Percentiles rank a stretch among this genome's conserved stretches.
These are phyloP conservation scores for Neuroscelio doddi DNA, from an alignment of 2,888 invertebrate species.

Conservation along the genomic window DNA sequence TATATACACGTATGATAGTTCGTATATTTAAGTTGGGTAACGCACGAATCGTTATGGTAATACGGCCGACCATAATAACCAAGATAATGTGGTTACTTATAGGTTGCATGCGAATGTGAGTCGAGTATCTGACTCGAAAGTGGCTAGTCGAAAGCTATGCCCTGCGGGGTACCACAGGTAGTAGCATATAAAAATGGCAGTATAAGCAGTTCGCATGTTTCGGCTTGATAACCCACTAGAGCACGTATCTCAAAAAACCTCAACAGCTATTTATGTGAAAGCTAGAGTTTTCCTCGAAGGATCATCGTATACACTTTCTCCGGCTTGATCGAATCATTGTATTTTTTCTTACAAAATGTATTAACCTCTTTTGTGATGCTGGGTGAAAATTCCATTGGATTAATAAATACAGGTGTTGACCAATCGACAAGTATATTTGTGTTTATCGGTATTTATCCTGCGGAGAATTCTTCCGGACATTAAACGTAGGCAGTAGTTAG, in stretches of 20 bases:
- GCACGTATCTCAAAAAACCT: conserved; percentile 21
- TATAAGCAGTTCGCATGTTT: conserved; percentile 38
- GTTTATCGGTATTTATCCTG: conserved; percentile 40
- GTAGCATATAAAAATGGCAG: conserved; percentile 37
- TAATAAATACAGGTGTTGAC: too few relatives aligned
- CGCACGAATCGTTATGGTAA: conserved; percentile 67
- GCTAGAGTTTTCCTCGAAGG: too few relatives aligned
- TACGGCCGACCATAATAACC: conserved; percentile 67
- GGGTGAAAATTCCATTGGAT: too few relatives aligned
- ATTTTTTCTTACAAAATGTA: too few relatives aligned
- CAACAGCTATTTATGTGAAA: not conserved
- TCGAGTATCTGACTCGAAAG: conserved; percentile 36
- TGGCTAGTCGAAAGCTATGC: conserved; percentile 48
- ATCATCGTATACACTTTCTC: too few relatives aligned
- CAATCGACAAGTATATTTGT: too few relatives aligned
- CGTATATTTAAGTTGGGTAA: conserved; percentile 42
- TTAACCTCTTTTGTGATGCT: too few relatives aligned
- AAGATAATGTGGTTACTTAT: conserved; percentile 64
- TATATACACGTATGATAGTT: conserved; percentile 31
- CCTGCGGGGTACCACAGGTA: conserved; percentile 33
- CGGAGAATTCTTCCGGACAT: conserved; percentile 41
- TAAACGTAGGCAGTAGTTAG: conserved; percentile 39
- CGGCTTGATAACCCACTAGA: conserved; percentile 42
- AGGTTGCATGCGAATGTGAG: conserved; percentile 48
- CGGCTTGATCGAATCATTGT: too few relatives aligned